A percentile compares a stretch with the other conserved stretches of the same genome.
phyloP scores from a whole-genome alignment of 2,113 vertebrate species.

The Anthoscopus minutus region DNA sequence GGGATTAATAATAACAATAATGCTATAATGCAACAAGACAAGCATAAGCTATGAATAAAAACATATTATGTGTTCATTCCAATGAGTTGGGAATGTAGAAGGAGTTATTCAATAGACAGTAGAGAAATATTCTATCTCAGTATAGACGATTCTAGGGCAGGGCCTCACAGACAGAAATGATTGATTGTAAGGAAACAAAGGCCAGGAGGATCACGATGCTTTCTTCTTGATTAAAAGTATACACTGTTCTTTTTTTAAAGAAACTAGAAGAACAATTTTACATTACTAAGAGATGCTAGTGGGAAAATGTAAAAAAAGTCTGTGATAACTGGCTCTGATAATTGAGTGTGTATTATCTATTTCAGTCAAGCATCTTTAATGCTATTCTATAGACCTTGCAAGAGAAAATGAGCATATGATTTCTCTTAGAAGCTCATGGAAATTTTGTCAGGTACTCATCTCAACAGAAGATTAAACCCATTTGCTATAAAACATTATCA shows the following conservation, averaged over 20 bases:
- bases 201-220: rapidly evolving
- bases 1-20: neutral
- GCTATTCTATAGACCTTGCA: neutral
- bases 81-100: neutral
- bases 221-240: neutral
- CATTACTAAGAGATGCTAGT: neutral
- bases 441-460: neutral
- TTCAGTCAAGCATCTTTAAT: neutral
- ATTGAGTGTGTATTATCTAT: neutral
- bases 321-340: neutral
- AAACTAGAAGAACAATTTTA: neutral
- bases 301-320: neutral
- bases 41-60: neutral
- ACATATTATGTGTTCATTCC: neutral
- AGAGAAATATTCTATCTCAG: neutral
- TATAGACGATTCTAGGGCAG: neutral
- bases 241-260: neutral
- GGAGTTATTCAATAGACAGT: neutral
- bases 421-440: neutral
- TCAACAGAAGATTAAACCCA: neutral
- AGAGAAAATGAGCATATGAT: neutral
- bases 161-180: neutral
- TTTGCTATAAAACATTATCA: neutral
- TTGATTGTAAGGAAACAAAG: neutral
- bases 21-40: neutral